Evolutionary conservation across 1,140 invertebrate species (phyloP), one percentile per base, ranked within the genome.

Genomic region (Drosophila eugracilis): DNA sequence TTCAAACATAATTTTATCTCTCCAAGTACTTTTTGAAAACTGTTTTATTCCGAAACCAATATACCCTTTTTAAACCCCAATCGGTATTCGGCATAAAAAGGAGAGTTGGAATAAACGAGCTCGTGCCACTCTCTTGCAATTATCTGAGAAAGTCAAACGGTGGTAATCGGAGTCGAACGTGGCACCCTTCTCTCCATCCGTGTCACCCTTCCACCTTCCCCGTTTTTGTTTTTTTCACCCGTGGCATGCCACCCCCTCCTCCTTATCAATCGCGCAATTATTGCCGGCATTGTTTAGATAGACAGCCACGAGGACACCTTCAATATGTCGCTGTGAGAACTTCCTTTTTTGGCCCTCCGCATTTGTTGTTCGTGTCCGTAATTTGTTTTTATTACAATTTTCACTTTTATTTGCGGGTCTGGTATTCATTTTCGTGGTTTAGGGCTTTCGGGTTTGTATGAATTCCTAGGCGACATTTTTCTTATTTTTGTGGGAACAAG

Each of bases 371-470:
- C 72, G 60, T 80, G 81, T 65, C 65, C 21, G 58, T 88, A 85
- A 85, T 85, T 85, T 85, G 81, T 85, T 85, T 88, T 88, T 63
- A 85, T 88, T 88, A 85, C 78, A 85, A 85, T 85, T 85, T 85
- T 74, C 81, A 88, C 83, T 74, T 76, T 74, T 45, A 39, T 55
- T 55, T 22, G 4, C 17, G 47, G 66, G 22, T 50, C 52, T 54
- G 32, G 32, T 47, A 34, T 48, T 60, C n/a, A 12, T 10, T 22
- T 60, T 48, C 49, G 60, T 67, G 44, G 32, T 45, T 63, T 32
- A 10, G 58, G 22, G 54, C 57, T 55, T 75, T 22, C 37, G n/a
- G 36, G 32, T 49, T 49, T 75, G 63, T 73, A 50, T 58, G 42
- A 60, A 81, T 34, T 65, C 32, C 28, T 34, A 49, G 34, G 63